phyloP scores from a whole-genome alignment of 1,140 invertebrate species.

The Drosophila leontia region DNA sequence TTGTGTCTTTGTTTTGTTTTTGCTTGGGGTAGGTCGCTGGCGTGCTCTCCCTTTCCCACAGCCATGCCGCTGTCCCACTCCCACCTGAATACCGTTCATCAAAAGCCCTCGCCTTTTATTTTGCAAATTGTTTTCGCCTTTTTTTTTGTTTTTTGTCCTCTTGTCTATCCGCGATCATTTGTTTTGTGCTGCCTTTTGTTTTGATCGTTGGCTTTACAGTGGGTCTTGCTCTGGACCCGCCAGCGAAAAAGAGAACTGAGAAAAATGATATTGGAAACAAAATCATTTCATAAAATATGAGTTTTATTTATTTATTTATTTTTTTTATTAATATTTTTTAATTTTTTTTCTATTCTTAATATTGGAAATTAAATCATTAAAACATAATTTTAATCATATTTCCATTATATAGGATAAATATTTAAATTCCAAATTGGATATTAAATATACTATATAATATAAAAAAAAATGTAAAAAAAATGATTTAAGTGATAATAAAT shows the following conservation, averaged over 20 bases:
- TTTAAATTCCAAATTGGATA: background rate
- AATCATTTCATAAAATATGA: no score
- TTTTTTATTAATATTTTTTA: no score
- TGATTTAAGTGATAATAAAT: background rate
- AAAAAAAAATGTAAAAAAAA: background rate
- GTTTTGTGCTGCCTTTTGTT: slow-evolving; percentile 57
- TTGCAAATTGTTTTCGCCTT: slow-evolving; percentile 47
- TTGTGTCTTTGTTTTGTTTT: slow-evolving; percentile 5
- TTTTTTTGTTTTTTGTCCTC: slow-evolving; percentile 10
- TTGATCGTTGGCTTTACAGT: slow-evolving; percentile 53
- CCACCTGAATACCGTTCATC: slow-evolving; percentile 40
- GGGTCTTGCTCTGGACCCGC: slow-evolving; percentile 1
- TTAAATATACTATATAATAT: no score
- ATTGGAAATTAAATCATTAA: no score
- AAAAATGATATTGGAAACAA: background rate
- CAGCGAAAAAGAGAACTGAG: background rate
- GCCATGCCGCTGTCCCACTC: background rate
- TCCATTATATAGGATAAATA: no score
- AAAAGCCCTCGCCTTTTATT: slow-evolving; percentile 41
- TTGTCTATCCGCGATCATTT: slow-evolving; percentile 21
- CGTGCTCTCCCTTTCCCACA: background rate
- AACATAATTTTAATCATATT: background rate
- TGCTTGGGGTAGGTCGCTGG: slow-evolving; percentile 36
- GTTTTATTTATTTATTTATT: no score
- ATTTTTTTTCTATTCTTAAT: no score